These are phyloP conservation scores for Erpornis zantholeuca DNA, from an alignment of 2,113 vertebrate species.

Conservation along the genomic window DNA sequence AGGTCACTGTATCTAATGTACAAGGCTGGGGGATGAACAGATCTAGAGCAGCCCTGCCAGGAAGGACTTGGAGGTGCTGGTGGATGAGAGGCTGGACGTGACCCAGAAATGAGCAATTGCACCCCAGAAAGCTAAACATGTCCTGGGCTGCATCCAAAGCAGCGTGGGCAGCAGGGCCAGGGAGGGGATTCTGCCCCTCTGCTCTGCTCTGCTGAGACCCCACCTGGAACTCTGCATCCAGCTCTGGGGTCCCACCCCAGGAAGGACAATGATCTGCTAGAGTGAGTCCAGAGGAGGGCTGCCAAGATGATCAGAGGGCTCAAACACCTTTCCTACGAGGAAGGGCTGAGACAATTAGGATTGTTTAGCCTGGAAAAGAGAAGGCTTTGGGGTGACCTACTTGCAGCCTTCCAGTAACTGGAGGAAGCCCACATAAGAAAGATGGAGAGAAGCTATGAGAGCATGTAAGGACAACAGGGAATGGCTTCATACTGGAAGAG, in stretches of 20 bases:
- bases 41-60: not conserved
- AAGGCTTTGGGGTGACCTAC: not conserved
- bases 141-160: not conserved
- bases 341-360: not conserved
- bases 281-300: not conserved
- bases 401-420: not conserved
- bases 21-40: not conserved
- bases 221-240: not conserved
- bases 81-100: not conserved
- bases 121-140: accelerated
- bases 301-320: not conserved
- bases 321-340: too few relatives aligned
- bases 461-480: too few relatives aligned
- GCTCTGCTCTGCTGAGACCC: not conserved
- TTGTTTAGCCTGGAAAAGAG: not conserved
- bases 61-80: not conserved
- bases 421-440: not conserved
- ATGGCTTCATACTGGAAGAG: not conserved
- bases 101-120: accelerated
- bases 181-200: not conserved
- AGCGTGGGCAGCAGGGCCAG: accelerated
- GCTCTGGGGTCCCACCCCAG: not conserved
- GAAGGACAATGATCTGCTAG: not conserved
- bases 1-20: not conserved
- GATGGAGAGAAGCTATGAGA: not conserved